Percentiles rank a stretch among this genome's conserved stretches.
Evolutionary conservation across 2,888 invertebrate species (phyloP).

Genomic region (Diachrysia chrysitis): DNA sequence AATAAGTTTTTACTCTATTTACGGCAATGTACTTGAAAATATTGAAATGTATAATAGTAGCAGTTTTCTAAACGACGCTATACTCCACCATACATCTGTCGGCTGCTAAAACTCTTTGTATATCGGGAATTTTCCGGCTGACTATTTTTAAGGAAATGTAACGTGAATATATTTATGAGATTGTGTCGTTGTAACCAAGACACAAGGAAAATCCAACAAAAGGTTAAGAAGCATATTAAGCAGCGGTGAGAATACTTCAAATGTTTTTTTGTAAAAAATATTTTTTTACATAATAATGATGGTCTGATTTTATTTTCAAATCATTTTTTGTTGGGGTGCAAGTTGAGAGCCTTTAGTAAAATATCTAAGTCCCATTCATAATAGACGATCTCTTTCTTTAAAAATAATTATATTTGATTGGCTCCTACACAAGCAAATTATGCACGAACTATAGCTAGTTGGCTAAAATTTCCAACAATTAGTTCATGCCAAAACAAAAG

Average conservation of each 20-base stretch:
- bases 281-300: neutral
- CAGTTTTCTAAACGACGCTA: neutral
- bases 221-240: constrained; percentile 4
- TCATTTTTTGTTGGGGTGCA: neutral
- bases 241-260: neutral
- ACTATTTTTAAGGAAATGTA: constrained; percentile 6
- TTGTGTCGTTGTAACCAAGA: constrained; percentile 30
- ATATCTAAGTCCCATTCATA: no score
- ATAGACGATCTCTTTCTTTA: no score
- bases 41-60: no score
- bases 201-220: constrained; percentile 1
- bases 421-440: no score
- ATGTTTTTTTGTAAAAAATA: neutral
- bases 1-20: neutral
- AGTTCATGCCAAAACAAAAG: no score
- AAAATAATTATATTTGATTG: no score
- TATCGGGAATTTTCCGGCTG: constrained; percentile 1
- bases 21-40: neutral
- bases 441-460: no score
- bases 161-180: constrained; percentile 4
- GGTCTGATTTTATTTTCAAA: neutral
- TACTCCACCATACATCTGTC: neutral
- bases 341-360: neutral
- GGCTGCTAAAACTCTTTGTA: neutral
- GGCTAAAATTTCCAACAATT: no score